phyloP scores from a whole-genome alignment of 2,797 vertebrate genomes.

The Momotus momota region DNA sequence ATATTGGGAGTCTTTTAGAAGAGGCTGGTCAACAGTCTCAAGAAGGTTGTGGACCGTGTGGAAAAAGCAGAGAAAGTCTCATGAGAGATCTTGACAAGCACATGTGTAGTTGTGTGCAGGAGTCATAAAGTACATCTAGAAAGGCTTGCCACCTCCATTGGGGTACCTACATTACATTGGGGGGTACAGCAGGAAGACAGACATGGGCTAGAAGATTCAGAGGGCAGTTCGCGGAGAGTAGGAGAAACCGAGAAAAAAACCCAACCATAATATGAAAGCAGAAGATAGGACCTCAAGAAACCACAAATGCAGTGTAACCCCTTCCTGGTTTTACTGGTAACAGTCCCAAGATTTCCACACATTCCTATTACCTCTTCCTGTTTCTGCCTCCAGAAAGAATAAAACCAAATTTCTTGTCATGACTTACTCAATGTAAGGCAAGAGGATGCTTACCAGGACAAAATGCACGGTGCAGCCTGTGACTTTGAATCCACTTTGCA shows the following conservation, averaged over 20 bases:
- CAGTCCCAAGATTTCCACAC: neutral
- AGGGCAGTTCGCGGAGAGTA: neutral
- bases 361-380: neutral
- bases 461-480: conserved; percentile 89
- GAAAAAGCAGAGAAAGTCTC: neutral
- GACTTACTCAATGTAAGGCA: neutral
- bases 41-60: neutral
- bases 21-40: neutral
- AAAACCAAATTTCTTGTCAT: neutral
- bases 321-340: neutral
- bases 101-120: neutral
- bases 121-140: neutral
- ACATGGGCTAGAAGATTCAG: neutral
- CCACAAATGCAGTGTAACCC: neutral
- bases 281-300: neutral
- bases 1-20: neutral
- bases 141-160: neutral
- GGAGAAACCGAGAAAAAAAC: neutral
- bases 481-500: conserved; percentile 79
- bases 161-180: neutral
- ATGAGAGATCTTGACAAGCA: neutral
- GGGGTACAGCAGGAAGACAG: rapidly evolving
- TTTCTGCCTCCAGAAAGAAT: neutral
- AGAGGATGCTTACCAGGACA: conserved; percentile 83
- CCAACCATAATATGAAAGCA: neutral